Base-by-base conservation (phyloP, 2,113 vertebrate species). In the Amphilophus citrinellus region DNA sequence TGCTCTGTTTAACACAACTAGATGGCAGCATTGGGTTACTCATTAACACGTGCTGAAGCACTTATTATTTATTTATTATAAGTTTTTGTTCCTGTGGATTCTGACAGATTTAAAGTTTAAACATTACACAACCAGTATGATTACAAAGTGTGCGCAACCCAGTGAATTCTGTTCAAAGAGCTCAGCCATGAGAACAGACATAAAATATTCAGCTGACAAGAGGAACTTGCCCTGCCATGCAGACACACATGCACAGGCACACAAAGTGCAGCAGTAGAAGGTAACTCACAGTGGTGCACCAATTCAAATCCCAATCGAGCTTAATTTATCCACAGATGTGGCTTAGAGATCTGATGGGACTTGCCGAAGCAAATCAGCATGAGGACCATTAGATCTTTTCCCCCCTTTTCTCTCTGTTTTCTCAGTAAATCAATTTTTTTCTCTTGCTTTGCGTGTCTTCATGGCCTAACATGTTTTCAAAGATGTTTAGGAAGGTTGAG, bases 141-240 rank as follows among this genome's bases (percentile, higher is more conserved):
- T 30, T 30, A 30, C 27, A 30, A 3, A 30, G 27, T 30, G 22
- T 22, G 22, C 10, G 18, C 35, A 58, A 56, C 17, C 59, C 80
- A 76, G 83, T 63, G 1, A 77, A 92, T 82, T 88, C 71, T 85
- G 77, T 83, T 80, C 44, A 83, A 86, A 65, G 57, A 87, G 53
- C 84, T 88, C 87, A 92, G 65, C 81, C 83, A 89, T 85, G 88
- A 88, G 78, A 89, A 80, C 11, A 15, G 77, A 60, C 79, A 92
- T 90, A 68, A 92, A 85, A 89, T 90, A 93, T 92, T 91, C 30
- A 93, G 62, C n/a, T 61, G 81, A 88, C 85, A 83, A 75, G 58
- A 89, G 59, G 71, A 77, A 68, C 73, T 83, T 81, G 66, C 37
- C 60, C 44, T 37, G n/a, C 1, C 13, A 30, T 39, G 37, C 37